A percentile compares a stretch with the other conserved stretches of the same genome.
Evolutionary conservation across 2,113 vertebrate genomes (phyloP).

Genomic region (Triplophysa dalaica): DNA sequence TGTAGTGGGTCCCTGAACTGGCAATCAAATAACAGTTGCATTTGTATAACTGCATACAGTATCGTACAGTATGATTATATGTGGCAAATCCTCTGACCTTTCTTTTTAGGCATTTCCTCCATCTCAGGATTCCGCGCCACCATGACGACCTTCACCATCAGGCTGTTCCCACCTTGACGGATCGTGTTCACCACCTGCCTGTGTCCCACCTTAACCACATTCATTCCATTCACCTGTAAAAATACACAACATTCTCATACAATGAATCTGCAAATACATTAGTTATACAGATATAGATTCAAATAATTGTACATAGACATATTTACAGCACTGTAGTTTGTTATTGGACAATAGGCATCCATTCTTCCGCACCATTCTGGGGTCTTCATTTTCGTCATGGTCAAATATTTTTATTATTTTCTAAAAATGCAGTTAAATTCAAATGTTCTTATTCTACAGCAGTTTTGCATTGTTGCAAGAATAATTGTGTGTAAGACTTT

Average conservation of each 20-base stretch:
- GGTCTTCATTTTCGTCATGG: too few relatives aligned
- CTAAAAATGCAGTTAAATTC: too few relatives aligned
- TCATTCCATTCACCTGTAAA: conserved; percentile 85
- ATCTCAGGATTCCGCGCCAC: conserved; percentile 89
- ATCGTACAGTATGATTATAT: neutral
- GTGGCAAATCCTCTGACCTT: conserved; percentile 69
- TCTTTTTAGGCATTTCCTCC: conserved; percentile 85
- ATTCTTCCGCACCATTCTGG: too few relatives aligned
- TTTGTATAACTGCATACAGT: neutral
- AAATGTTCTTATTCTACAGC: too few relatives aligned
- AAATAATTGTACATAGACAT: too few relatives aligned
- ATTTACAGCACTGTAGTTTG: too few relatives aligned
- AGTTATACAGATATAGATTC: too few relatives aligned
- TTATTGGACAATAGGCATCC: too few relatives aligned
- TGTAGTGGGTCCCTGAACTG: neutral
- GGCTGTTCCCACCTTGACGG: conserved; percentile 88
- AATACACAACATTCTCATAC: neutral
- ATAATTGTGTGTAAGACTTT: too few relatives aligned
- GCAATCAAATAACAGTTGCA: neutral
- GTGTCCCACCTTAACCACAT: conserved; percentile 92
- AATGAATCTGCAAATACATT: too few relatives aligned
- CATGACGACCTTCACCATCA: conserved; percentile 95
- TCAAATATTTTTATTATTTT: too few relatives aligned
- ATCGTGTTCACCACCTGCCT: conserved; percentile 95
- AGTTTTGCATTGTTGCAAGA: too few relatives aligned